Evolutionary conservation across 2,888 invertebrate species (phyloP).

Genomic region (Steinernema carpocapsae): DNA sequence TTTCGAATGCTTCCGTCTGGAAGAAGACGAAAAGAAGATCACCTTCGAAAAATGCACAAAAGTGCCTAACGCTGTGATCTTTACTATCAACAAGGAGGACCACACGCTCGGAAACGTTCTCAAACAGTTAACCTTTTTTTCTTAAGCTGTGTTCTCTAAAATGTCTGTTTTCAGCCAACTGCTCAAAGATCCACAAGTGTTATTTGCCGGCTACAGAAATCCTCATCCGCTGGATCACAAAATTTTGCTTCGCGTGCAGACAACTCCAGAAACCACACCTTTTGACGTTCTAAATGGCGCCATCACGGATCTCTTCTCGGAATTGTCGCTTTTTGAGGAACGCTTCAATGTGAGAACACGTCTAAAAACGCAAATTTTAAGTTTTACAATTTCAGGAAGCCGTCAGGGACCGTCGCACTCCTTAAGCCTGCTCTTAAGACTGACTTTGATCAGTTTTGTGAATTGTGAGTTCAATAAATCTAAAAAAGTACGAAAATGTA

Average conservation of each 20-base stretch:
- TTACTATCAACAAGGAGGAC: slow-evolving; percentile 98
- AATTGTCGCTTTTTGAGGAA: slow-evolving; percentile 93
- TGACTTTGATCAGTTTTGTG: no score
- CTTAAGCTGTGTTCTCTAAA: background rate
- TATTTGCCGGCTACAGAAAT: slow-evolving; percentile 97
- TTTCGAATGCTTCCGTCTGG: slow-evolving; percentile 95
- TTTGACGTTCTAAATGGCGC: slow-evolving; percentile 97
- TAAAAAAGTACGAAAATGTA: no score
- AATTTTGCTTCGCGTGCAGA: slow-evolving; percentile 87
- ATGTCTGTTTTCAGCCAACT: background rate
- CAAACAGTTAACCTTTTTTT: slow-evolving; percentile 79
- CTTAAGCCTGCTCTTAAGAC: no score
- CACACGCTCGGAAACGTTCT: slow-evolving; percentile 99
- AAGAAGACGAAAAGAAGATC: slow-evolving; percentile 98
- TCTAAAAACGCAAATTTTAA: no score
- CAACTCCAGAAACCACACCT: slow-evolving; percentile 88
- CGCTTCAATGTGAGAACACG: slow-evolving; percentile 75
- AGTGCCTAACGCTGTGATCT: slow-evolving; percentile 92
- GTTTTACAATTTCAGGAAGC: no score
- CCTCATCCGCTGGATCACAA: slow-evolving; percentile 99
- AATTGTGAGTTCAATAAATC: no score
- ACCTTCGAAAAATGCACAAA: slow-evolving; percentile 88
- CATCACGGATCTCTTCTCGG: slow-evolving; percentile 94
- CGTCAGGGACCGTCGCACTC: no score
- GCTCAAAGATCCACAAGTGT: slow-evolving; percentile 84